Evolutionary conservation across 2,888 invertebrate genomes (phyloP).

Genomic region (Thymelicus acteon): DNA sequence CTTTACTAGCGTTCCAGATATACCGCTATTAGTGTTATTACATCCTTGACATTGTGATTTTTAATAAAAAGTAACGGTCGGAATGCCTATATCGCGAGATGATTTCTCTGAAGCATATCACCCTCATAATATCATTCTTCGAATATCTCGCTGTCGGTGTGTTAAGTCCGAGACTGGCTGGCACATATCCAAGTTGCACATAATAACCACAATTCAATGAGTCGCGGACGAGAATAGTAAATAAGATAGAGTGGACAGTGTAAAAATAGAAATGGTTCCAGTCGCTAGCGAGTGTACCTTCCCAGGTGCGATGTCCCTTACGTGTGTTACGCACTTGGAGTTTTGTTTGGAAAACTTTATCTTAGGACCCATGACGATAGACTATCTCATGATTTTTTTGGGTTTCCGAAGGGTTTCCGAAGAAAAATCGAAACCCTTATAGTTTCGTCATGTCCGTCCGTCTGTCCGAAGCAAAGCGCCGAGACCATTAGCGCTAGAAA

Average conservation of each 20-base stretch:
- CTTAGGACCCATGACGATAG: background rate
- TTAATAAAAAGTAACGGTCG: slow-evolving; percentile 50
- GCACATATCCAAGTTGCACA: slow-evolving; percentile 83
- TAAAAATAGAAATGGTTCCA: slow-evolving; percentile 82
- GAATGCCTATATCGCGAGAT: slow-evolving; percentile 48
- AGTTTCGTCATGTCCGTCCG: no score
- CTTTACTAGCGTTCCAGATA: slow-evolving; percentile 16
- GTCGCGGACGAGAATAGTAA: slow-evolving; percentile 84
- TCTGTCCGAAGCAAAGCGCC: no score
- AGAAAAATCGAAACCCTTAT: no score
- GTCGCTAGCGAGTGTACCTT: slow-evolving; percentile 78
- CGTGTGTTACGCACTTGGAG: slow-evolving; percentile 25
- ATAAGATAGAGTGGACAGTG: slow-evolving; percentile 81
- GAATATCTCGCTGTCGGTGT: slow-evolving; percentile 78
- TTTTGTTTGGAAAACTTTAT: slow-evolving; percentile 23
- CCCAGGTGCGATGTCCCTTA: slow-evolving; percentile 78
- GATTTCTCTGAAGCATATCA: slow-evolving; percentile 64
- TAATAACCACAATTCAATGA: slow-evolving; percentile 85
- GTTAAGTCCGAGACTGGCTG: slow-evolving; percentile 74
- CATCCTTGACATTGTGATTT: slow-evolving; percentile 64
- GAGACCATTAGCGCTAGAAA: no score
- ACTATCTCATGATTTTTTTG: no score
- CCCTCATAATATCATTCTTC: slow-evolving; percentile 69
- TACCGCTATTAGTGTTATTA: slow-evolving; percentile 24
- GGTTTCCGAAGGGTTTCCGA: no score